Evolutionary conservation across 2,888 invertebrate species (phyloP), one percentile per base, ranked within the genome.

Genomic region (Sinhomidia bicolor): DNA sequence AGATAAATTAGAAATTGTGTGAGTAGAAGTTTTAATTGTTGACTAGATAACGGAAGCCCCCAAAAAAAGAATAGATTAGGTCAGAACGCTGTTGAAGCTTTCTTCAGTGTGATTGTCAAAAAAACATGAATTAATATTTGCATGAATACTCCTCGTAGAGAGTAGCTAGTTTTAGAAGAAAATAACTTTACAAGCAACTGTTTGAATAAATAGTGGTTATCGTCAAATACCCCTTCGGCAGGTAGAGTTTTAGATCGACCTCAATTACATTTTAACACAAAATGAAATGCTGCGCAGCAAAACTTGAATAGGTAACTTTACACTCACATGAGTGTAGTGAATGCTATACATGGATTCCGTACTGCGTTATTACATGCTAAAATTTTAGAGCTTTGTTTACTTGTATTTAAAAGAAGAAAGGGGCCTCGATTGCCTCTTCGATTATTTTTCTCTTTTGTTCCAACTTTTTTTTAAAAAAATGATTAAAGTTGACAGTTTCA

Each of bases 11-110:
- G 71, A 71, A 71, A 12, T 12, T 41, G 29, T 65, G 65, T 32
- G 32, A 65, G 65, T n/a, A 32, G 14, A 44, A 71, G 41, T 71
- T 44, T 44, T 71, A 71, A 71, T 71, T 71, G 71, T 71, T 71
- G 23, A 71, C 0, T 2, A 44, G 44, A 71, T 71, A 71, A 71
- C 71, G 71, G 71, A 71, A 71, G 23, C 44, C 71, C 23, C 23
- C 60, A 60, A 23, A 20, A 65, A 71, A 44, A 14, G 29, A 44
- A 17, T 44, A 23, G 71, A 71, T 41, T 71, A 44, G 71, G 71
- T 71, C 71, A 71, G 10, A 68, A 36, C 65, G 14, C 65, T 36
- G 65, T 68, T 32, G 65, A 20, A 71, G 71, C 0, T 44, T 71
- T 10, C 6, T 65, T 68, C 23, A 17, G 7, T 17, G 2, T 36